Evolutionary conservation across 2,797 vertebrate species (phyloP), one percentile per base, ranked within the genome.

Genomic region (Pogonophryne albipinna): DNA sequence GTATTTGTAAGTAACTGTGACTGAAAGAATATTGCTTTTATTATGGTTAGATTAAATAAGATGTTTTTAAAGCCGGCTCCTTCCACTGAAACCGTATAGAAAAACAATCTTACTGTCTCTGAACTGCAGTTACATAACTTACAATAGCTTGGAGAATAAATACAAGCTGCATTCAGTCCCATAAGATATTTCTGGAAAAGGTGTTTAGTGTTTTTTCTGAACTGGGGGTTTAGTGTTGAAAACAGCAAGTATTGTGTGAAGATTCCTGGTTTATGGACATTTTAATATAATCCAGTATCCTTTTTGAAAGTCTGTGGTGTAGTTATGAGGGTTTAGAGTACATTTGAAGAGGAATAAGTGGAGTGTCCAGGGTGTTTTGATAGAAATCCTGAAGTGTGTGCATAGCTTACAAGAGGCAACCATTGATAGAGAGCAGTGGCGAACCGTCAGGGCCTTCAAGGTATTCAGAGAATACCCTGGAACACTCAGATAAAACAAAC

Each of bases 121-220:
- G 52, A 77, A 42, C 17, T 15, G 61, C 17, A 2, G 57, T 78
- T 57, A 45, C 17, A 16, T n/a, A n/a, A n/a, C n/a, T n/a, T 58
- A 80, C 19, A 57, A 57, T 16, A 14, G 19, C 15, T 15, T 13
- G 20, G 46, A 53, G 50, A 61, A 60, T 2, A 47, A 69, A 73
- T 61, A 63, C 45, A 53, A 62, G 46, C 45, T 53, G 65, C 4
- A 38, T 56, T 60, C 51, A 70, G 9, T 11, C 31, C 23, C 42
- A 23, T 4, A 52, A 59, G 59, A 1, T 4, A 83, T 56, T n/a
- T 60, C 44, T 45, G 46, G 49, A 49, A 23, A 52, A 50, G 74
- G 12, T 62, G 46, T 34, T 19, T 23, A 6, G 27, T 17, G 59
- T 31, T 17, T 27, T 20, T 27, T 46, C 2, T 34, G 38, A 59